Percentiles rank a stretch among this genome's conserved stretches.
These are phyloP conservation scores for Tautogolabrus adspersus DNA, from an alignment of 2,113 vertebrate genomes.

Conservation along the genomic window DNA sequence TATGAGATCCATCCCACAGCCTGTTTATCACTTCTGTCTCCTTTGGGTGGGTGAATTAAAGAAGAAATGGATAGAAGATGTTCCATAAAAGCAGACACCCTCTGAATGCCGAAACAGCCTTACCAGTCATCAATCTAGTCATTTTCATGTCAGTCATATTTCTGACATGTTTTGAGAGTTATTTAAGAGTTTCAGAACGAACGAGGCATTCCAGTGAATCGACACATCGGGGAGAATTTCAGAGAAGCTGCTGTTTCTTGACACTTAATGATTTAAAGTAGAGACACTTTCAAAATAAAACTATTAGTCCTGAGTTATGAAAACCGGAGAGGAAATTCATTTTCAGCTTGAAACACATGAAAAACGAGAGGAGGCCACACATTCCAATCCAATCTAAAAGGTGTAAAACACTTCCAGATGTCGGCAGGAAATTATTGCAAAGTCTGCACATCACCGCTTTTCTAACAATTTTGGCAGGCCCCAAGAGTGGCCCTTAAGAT, in stretches of 20 bases:
- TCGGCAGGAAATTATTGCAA: conserved; percentile 75
- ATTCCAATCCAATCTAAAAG: conserved; percentile 81
- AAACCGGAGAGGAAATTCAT: conserved; percentile 44
- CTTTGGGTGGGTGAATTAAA: background rate
- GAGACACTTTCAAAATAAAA: conserved; percentile 48
- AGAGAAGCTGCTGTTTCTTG: conserved; percentile 57
- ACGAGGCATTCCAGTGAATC: conserved; percentile 60
- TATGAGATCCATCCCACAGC: background rate
- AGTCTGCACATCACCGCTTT: conserved; percentile 72
- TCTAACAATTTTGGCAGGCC: conserved; percentile 62
- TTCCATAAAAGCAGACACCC: conserved; percentile 1
- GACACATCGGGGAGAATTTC: conserved; percentile 75
- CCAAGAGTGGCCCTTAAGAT: conserved; percentile 50
- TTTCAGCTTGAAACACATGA: conserved; percentile 66
- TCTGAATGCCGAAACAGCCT: conserved; percentile 9
- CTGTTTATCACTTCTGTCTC: background rate
- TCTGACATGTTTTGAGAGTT: conserved; percentile 64
- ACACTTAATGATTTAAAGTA: conserved; percentile 56
- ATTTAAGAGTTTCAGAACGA: conserved; percentile 6
- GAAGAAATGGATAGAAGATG: background rate
- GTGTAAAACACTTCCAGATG: conserved; percentile 87
- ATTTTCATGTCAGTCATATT: conserved; percentile 59
- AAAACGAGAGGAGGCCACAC: conserved; percentile 72
- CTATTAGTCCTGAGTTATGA: conserved; percentile 23
- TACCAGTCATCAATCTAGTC: conserved; percentile 38